These are phyloP conservation scores for Euphydryas editha DNA, from an alignment of 2,888 invertebrate genomes.

Conservation along the genomic window DNA sequence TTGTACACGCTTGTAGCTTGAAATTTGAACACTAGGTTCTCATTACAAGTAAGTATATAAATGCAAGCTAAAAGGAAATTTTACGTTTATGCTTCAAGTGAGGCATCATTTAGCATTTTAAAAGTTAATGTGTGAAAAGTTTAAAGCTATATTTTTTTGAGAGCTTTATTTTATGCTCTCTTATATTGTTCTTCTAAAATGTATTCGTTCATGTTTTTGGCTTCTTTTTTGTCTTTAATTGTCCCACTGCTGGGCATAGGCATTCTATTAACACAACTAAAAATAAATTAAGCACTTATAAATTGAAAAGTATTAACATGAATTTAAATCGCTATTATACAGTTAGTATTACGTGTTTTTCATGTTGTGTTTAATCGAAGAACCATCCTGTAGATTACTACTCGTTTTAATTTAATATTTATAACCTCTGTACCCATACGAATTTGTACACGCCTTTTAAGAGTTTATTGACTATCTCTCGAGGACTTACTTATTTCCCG, in stretches of 20 bases:
- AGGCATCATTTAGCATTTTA: neutral
- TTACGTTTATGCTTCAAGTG: constrained; percentile 5
- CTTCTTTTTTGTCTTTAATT: neutral
- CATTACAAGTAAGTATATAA: constrained; percentile 7
- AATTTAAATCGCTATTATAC: no score
- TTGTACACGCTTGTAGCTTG: constrained; percentile 2
- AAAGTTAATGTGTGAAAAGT: constrained; percentile 1
- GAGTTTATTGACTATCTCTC: neutral
- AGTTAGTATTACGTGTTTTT: no score
- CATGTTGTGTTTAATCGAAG: no score
- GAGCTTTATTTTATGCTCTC: neutral
- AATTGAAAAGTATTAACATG: no score
- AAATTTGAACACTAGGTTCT: constrained; percentile 6
- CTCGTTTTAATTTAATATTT: no score
- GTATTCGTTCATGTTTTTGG: neutral
- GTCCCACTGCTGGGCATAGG: no score
- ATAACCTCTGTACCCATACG: no score
- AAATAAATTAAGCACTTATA: no score
- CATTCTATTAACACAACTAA: no score
- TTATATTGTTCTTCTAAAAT: neutral
- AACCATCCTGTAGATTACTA: no score
- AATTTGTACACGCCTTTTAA: no score
- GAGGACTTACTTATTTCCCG: constrained; percentile 5
- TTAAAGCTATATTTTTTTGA: neutral
- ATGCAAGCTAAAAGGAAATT: constrained; percentile 4